Percentiles rank a stretch among this genome's conserved stretches.
These are phyloP conservation scores for Carposina sasakii DNA, from an alignment of 1,140 invertebrate species.

Conservation along the genomic window DNA sequence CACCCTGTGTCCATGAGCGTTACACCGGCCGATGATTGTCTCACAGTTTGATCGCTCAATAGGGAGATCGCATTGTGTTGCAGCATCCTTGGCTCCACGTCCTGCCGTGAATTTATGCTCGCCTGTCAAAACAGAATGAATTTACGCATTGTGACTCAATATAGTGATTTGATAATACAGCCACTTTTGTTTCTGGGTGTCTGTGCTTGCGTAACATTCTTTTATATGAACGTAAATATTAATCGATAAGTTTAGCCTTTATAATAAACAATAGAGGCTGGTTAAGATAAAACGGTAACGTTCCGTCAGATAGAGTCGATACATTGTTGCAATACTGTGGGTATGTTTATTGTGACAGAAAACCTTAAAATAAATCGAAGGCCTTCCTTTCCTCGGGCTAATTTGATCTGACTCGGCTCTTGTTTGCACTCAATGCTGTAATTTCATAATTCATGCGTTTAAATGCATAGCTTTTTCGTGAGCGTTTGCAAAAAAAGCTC, in stretches of 20 bases:
- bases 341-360: too few species aligned
- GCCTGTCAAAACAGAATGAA: constrained; percentile 70
- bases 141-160: constrained; percentile 71
- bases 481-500: constrained; percentile 59
- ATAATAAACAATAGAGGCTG: constrained; percentile 36
- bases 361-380: too few species aligned
- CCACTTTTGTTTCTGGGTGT: constrained; percentile 61
- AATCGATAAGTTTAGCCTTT: constrained; percentile 41
- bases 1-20: constrained; percentile 52
- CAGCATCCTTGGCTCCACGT: constrained; percentile 64
- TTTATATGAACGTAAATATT: constrained; percentile 44
- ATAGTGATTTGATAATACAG: constrained; percentile 60
- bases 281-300: too few species aligned
- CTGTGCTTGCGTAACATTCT: constrained; percentile 54
- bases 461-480: constrained; percentile 71
- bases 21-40: constrained; percentile 50
- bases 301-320: too few species aligned
- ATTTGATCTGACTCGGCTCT: too few species aligned
- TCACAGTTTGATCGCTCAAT: constrained; percentile 45
- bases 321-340: constrained; percentile 27
- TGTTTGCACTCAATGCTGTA: constrained; percentile 67
- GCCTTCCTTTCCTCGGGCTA: too few species aligned
- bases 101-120: constrained; percentile 65
- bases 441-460: constrained; percentile 72
- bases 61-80: constrained; percentile 58